Percentiles rank a stretch among this genome's conserved stretches.
Conservation (phyloP, 2,797 vertebrate species). For the Perodicticus potto region DNA sequence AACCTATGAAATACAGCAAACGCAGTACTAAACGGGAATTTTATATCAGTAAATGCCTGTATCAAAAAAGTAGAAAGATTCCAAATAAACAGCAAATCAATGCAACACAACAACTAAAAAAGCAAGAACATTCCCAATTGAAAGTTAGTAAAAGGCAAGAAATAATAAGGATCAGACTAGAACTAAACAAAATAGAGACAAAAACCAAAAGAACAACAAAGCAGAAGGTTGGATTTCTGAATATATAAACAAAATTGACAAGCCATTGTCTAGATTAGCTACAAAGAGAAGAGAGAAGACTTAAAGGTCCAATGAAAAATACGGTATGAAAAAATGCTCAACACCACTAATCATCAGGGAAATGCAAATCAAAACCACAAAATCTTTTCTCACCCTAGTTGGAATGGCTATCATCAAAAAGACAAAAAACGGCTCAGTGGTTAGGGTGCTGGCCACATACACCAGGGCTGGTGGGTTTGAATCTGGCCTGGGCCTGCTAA, state of each 20-base stretch:
- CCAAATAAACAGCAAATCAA: not conserved
- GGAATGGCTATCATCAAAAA: not conserved
- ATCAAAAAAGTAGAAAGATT: not conserved
- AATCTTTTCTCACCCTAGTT: not conserved
- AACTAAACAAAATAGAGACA: not conserved
- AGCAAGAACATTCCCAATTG: not conserved
- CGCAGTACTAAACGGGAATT: not conserved
- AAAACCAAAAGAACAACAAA: not conserved
- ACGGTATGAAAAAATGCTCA: not conserved
- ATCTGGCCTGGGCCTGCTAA: no score
- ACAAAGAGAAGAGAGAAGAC: not conserved
- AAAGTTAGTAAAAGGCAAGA: not conserved
- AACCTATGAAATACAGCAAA: not conserved
- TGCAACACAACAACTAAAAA: not conserved
- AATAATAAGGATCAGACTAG: not conserved
- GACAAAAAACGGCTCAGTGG: not conserved
- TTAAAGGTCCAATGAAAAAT: not conserved
- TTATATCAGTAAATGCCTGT: not conserved
- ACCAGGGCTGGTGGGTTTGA: no score
- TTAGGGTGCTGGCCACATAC: no score
- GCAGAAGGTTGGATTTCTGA: not conserved
- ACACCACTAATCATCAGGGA: not conserved
- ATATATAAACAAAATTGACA: not conserved
- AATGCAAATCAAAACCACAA: not conserved
- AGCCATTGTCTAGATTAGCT: not conserved